Percentiles rank a stretch among this genome's conserved stretches.
Conservation (phyloP, 2,797 vertebrate species). For the Hydrolagus colliei region DNA sequence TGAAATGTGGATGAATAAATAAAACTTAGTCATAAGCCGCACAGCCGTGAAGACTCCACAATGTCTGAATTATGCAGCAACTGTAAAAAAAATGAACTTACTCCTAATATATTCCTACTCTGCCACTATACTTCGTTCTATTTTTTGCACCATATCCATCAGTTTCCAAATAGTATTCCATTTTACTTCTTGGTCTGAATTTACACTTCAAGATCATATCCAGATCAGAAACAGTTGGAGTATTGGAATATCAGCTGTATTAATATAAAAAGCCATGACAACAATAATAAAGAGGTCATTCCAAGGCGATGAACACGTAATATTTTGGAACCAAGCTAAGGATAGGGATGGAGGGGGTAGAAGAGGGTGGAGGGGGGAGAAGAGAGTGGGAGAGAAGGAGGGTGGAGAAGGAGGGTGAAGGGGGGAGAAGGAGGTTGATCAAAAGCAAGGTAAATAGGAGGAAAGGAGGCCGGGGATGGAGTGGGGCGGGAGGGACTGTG, state of each 20-base stretch:
- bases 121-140: not conserved
- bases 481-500: no score
- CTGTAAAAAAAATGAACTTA: not conserved
- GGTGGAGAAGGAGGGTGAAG: no score
- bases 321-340: no score
- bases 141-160: not conserved
- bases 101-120: not conserved
- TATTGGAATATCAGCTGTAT: not conserved
- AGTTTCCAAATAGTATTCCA: not conserved
- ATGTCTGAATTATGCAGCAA: not conserved
- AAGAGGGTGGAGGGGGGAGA: no score
- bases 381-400: no score
- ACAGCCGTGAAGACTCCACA: not conserved
- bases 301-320: no score
- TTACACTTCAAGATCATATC: not conserved
- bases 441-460: no score
- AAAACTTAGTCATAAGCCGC: not conserved
- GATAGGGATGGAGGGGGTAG: no score
- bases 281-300: no score
- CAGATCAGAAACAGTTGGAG: not conserved
- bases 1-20: not conserved
- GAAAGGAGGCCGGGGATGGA: no score
- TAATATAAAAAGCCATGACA: no score
- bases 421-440: no score
- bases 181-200: not conserved